Evolutionary conservation across 2,113 vertebrate genomes (phyloP).

Genomic region (Merops nubicus): DNA sequence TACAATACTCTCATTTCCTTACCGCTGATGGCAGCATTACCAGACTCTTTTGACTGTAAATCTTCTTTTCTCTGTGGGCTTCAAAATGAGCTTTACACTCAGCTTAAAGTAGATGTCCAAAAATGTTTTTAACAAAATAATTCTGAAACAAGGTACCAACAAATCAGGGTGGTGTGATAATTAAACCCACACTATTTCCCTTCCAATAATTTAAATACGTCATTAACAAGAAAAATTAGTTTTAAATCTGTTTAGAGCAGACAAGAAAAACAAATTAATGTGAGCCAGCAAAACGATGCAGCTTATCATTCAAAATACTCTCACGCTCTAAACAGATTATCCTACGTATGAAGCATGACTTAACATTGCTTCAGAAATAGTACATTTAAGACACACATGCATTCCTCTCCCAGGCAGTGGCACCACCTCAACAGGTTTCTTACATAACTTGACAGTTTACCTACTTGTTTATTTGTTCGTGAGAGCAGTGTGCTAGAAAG

Average conservation of each 20-base stretch:
- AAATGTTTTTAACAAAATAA: background rate
- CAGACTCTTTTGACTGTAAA: background rate
- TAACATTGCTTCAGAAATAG: background rate
- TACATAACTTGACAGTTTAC: background rate
- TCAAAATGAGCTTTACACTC: background rate
- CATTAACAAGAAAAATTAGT: background rate
- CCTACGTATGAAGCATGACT: background rate
- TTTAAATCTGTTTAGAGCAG: background rate
- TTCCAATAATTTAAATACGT: background rate
- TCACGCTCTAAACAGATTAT: background rate
- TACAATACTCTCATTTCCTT: conserved; percentile 43
- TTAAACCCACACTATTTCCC: background rate
- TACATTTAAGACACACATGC: background rate
- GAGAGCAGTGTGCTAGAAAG: background rate
- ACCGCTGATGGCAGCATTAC: conserved; percentile 1
- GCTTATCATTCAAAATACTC: background rate
- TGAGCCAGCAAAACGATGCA: background rate
- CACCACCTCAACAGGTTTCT: background rate
- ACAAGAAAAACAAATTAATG: background rate
- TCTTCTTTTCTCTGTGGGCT: background rate
- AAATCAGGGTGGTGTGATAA: background rate
- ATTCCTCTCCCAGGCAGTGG: background rate
- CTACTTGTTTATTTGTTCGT: background rate
- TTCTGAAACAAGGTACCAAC: background rate
- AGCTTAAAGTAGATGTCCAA: background rate